Conservation (phyloP, 2,113 vertebrate species). For the Alouatta palliata region DNA sequence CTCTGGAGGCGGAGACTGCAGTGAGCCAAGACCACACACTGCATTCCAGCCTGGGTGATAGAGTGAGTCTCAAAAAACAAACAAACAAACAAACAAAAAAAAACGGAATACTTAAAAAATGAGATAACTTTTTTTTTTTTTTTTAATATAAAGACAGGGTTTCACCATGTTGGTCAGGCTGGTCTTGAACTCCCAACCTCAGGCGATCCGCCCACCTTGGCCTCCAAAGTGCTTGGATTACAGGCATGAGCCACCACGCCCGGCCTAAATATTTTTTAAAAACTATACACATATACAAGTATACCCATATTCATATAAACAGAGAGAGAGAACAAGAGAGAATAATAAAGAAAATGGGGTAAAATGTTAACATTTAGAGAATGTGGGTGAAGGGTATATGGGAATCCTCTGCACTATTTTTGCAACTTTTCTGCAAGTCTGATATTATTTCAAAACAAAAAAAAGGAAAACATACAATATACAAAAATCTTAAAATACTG, state of each 20-base stretch:
- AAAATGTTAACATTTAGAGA: constrained; percentile 38
- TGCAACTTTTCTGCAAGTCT: constrained; percentile 38
- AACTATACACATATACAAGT: constrained; percentile 13
- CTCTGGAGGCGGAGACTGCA: background rate
- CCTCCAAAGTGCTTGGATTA: too few species aligned
- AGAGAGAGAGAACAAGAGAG: background rate
- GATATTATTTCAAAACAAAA: constrained; percentile 40
- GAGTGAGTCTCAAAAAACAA: background rate
- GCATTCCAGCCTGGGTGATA: background rate
- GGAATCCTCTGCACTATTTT: constrained; percentile 51
- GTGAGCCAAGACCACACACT: background rate
- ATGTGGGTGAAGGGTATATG: background rate
- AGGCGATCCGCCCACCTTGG: too few species aligned
- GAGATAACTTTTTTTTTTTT: background rate
- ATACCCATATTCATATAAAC: background rate
- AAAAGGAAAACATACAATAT: constrained; percentile 1
- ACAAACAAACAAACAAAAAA: background rate
- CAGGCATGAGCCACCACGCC: too few species aligned
- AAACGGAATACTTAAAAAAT: background rate
- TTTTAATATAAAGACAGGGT: too few species aligned
- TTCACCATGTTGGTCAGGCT: too few species aligned
- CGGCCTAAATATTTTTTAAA: background rate
- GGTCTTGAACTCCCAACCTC: too few species aligned
- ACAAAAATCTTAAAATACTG: constrained; percentile 43
- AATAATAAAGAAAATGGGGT: background rate